phyloP scores from a whole-genome alignment of 2,888 invertebrate genomes.

The Actias luna region DNA sequence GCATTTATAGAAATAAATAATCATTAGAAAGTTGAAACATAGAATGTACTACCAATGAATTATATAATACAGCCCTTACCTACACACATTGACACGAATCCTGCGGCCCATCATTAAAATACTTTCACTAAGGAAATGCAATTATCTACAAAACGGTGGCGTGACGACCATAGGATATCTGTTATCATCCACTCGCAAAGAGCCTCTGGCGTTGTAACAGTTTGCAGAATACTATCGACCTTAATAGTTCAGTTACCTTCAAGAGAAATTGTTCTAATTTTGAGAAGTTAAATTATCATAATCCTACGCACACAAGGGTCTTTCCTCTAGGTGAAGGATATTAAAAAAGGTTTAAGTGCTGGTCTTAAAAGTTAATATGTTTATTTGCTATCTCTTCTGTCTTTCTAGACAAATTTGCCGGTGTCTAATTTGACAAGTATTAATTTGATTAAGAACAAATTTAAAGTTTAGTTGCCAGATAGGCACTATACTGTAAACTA shows the following conservation, averaged over 20 bases:
- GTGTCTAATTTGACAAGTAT: too few relatives aligned
- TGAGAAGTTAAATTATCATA: slow-evolving; percentile 48
- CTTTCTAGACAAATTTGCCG: too few relatives aligned
- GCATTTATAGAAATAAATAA: slow-evolving; percentile 45
- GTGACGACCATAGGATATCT: slow-evolving; percentile 68
- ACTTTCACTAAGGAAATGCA: slow-evolving; percentile 79
- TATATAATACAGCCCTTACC: slow-evolving; percentile 65
- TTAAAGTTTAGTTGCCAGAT: too few relatives aligned
- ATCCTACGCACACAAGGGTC: slow-evolving; percentile 29
- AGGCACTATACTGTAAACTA: too few relatives aligned
- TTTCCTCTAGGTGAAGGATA: too few relatives aligned
- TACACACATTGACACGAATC: slow-evolving; percentile 47
- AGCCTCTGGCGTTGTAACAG: slow-evolving; percentile 50
- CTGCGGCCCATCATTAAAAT: slow-evolving; percentile 68
- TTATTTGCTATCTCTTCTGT: too few relatives aligned
- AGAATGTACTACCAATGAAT: slow-evolving; percentile 31
- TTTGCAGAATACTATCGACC: slow-evolving; percentile 64
- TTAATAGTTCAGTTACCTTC: slow-evolving; percentile 44
- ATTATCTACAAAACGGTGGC: slow-evolving; percentile 81
- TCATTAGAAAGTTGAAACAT: slow-evolving; percentile 51
- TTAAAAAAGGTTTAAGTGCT: too few relatives aligned
- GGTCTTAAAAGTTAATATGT: too few relatives aligned
- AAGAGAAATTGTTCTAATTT: slow-evolving; percentile 55
- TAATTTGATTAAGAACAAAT: too few relatives aligned
- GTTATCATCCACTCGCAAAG: slow-evolving; percentile 70